A percentile compares a stretch with the other conserved stretches of the same genome.
These are phyloP conservation scores for Alloplasta piceator DNA, from an alignment of 2,888 invertebrate genomes.

Conservation along the genomic window DNA sequence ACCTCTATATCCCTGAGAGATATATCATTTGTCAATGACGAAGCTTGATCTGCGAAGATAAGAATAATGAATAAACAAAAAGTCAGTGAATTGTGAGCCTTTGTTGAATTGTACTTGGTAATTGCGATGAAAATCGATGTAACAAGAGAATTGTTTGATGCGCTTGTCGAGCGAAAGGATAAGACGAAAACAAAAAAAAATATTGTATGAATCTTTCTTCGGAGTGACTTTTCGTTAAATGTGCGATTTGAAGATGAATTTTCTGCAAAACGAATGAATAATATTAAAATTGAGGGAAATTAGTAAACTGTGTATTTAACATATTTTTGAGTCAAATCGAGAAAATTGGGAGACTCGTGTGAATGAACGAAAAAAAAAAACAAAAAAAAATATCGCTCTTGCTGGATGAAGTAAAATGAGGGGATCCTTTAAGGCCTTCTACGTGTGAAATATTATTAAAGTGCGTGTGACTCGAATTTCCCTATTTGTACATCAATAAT, in stretches of 20 bases:
- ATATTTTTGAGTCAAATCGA: neutral
- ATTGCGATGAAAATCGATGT: constrained; percentile 17
- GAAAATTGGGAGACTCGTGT: neutral
- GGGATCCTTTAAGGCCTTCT: constrained; percentile 17
- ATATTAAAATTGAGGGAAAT: neutral
- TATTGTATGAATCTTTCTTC: constrained; percentile 21
- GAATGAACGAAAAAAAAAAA: neutral
- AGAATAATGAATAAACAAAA: constrained; percentile 31
- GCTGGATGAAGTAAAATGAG: constrained; percentile 11
- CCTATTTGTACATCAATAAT: constrained; percentile 26
- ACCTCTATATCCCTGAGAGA: constrained; percentile 49
- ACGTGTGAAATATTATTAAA: constrained; percentile 27
- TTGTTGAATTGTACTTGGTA: constrained; percentile 30
- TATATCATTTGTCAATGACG: neutral
- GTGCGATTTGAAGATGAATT: constrained; percentile 7
- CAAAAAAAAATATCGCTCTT: constrained; percentile 1
- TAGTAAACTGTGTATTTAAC: constrained; percentile 1
- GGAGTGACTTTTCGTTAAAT: constrained; percentile 42
- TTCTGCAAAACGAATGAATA: neutral
- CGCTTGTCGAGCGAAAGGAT: constrained; percentile 10
- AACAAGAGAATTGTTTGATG: constrained; percentile 26
- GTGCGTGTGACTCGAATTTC: constrained; percentile 44
- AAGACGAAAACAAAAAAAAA: constrained; percentile 13
- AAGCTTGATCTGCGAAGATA: constrained; percentile 67
- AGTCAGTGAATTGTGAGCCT: constrained; percentile 39